These are phyloP conservation scores for Eucidaris tribuloides DNA, from an alignment of 35 echinoderm and acorn worm genomes.

Conservation along the genomic window DNA sequence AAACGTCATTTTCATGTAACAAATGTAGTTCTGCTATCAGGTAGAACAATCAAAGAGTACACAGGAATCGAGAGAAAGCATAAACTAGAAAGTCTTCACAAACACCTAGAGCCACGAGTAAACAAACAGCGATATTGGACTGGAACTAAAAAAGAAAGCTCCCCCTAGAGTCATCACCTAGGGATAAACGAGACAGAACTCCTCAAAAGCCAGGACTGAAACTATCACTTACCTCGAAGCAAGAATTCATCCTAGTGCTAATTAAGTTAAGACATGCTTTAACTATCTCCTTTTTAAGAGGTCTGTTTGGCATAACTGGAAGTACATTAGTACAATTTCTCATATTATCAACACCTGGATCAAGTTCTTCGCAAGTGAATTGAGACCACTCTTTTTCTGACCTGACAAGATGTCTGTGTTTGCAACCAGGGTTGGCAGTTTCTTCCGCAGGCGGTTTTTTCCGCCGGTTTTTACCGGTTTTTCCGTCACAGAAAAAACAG, in stretches of 20 bases:
- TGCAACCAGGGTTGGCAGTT: constrained; percentile 20
- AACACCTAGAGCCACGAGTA: constrained; percentile 15
- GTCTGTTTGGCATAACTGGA: constrained; percentile 24
- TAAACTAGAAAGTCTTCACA: background rate
- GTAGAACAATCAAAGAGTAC: constrained; percentile 13
- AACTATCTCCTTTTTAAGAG: constrained; percentile 8
- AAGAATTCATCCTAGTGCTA: constrained; percentile 50
- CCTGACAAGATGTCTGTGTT: background rate
- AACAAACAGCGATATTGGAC: constrained; percentile 48
- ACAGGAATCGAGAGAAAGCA: constrained; percentile 13
- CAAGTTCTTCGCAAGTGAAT: constrained; percentile 1
- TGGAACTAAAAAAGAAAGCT: background rate
- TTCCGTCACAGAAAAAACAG: no score
- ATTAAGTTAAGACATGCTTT: constrained; percentile 41
- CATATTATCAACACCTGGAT: constrained; percentile 57
- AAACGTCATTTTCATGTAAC: background rate
- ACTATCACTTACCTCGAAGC: constrained; percentile 7
- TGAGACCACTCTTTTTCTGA: background rate
- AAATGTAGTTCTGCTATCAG: constrained; percentile 3
- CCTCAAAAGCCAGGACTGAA: constrained; percentile 40
- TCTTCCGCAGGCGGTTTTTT: no score
- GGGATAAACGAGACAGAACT: background rate
- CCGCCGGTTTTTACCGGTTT: no score
- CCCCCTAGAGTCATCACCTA: background rate
- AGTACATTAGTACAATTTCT: background rate